Evolutionary conservation across 2,113 vertebrate species (phyloP).

Genomic region (Planiliza haematocheilus): DNA sequence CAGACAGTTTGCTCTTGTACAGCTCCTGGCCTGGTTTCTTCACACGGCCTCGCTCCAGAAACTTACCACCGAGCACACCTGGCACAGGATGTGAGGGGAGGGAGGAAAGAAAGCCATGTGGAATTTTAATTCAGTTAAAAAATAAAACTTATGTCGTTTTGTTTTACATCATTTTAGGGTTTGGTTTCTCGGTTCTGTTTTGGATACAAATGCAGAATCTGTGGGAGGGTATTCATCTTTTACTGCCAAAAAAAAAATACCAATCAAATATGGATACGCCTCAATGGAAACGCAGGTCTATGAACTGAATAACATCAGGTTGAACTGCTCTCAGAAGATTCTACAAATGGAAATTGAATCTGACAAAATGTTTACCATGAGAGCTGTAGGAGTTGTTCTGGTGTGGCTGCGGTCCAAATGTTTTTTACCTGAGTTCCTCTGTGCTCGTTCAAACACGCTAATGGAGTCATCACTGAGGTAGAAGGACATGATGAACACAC

Average conservation of each 20-base stretch:
- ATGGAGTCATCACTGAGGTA: constrained; percentile 90
- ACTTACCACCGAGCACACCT: constrained; percentile 90
- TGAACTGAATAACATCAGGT: constrained; percentile 6
- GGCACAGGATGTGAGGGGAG: constrained; percentile 8
- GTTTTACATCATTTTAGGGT: not conserved
- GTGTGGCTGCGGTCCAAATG: not conserved
- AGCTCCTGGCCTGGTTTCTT: constrained; percentile 91
- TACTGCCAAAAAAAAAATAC: constrained; percentile 1
- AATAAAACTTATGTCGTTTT: not conserved
- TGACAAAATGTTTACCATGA: constrained; percentile 32
- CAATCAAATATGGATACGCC: constrained; percentile 6
- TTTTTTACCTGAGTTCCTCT: constrained; percentile 88
- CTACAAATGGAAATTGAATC: constrained; percentile 15
- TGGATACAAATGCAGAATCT: not conserved
- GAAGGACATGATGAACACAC: constrained; percentile 88
- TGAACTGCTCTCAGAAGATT: constrained; percentile 2
- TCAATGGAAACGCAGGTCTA: not conserved
- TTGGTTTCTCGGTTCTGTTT: not conserved
- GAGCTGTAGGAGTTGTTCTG: constrained; percentile 15
- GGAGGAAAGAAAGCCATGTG: not conserved
- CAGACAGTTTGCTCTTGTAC: constrained; percentile 87
- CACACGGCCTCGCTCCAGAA: constrained; percentile 87
- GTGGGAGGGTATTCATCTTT: not conserved
- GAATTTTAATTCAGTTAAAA: not conserved
- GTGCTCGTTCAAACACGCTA: constrained; percentile 85